Evolutionary conservation across 2,113 vertebrate genomes (phyloP), one percentile per base, ranked within the genome.

Genomic region (Talpa occidentalis): DNA sequence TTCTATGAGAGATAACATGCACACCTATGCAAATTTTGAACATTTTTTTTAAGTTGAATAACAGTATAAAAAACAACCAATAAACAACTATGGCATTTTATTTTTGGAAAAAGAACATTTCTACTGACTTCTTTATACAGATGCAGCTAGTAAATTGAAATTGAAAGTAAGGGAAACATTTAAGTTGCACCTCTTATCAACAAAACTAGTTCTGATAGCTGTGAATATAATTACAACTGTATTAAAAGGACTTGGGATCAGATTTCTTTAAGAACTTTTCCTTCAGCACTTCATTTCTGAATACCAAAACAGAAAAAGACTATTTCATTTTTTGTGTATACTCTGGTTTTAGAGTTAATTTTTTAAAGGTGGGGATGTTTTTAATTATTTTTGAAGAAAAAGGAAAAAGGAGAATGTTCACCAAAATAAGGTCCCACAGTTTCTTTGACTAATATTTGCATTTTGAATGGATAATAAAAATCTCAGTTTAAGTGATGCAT

Each of bases 391-490:
- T 37, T 54, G 12, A 54, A 60, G 10, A 56, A 89, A 81, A 42
- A 32, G 6, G 49, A 37, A 69, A 79, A 32, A 82, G 16, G 7
- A 85, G 2, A 80, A 22, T 56, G n/a, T 77, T 32, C 52, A 90
- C 14, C 5, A 21, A 64, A 77, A 37, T 87, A 42, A 77, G 7
- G 73, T 6, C 30, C 21, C 62, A 40, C 6, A 49, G 0, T 72
- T 77, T 40, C 4, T 40, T 66, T 90, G 15, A 85, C 5, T 92
- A 4, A 35, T 21, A 54, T 92, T 62, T 88, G 9, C 10, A 40
- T 76, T 94, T 95, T 88, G 85, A 42, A 77, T 3, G 16, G 37
- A 67, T 24, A 67, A 59, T 22, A 73, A 87, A 52, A 91, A 92
- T 6, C 10, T 56, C 40, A 42, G 2, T 67, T 76, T 60, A 70